A percentile compares a stretch with the other conserved stretches of the same genome.
phyloP scores from a whole-genome alignment of 2,113 vertebrate species.

The Hystrix brachyura region DNA sequence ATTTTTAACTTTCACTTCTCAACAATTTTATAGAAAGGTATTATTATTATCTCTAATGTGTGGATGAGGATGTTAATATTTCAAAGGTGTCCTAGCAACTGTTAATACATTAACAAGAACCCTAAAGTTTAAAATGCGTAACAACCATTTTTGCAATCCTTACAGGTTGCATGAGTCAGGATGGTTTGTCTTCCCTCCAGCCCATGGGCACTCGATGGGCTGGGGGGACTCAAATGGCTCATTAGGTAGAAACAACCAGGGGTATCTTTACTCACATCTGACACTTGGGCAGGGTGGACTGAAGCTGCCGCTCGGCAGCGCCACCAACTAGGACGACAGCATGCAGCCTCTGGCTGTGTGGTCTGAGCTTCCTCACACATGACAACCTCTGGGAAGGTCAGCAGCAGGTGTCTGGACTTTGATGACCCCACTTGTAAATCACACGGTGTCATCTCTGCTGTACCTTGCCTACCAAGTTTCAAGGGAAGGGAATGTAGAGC shows the following conservation, averaged over 20 bases:
- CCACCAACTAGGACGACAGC: background rate
- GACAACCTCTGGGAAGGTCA: background rate
- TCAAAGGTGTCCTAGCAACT: background rate
- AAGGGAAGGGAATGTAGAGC: background rate
- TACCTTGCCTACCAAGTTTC: background rate
- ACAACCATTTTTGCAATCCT: background rate
- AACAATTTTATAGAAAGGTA: background rate
- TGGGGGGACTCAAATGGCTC: background rate
- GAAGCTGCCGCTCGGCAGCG: background rate
- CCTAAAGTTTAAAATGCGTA: background rate
- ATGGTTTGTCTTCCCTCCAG: background rate
- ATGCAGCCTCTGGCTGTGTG: background rate
- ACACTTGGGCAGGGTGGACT: background rate
- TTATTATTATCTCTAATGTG: background rate
- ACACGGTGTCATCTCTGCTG: background rate
- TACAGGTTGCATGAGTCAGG: background rate
- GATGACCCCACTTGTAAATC: background rate
- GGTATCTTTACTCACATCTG: background rate
- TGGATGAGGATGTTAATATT: background rate
- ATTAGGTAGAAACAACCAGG: background rate
- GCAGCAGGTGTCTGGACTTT: background rate
- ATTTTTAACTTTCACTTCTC: background rate
- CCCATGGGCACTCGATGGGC: background rate
- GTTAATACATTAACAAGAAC: background rate
- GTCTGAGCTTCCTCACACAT: background rate